Conservation (phyloP, 2,797 vertebrate genomes). For the Artibeus lituratus region DNA sequence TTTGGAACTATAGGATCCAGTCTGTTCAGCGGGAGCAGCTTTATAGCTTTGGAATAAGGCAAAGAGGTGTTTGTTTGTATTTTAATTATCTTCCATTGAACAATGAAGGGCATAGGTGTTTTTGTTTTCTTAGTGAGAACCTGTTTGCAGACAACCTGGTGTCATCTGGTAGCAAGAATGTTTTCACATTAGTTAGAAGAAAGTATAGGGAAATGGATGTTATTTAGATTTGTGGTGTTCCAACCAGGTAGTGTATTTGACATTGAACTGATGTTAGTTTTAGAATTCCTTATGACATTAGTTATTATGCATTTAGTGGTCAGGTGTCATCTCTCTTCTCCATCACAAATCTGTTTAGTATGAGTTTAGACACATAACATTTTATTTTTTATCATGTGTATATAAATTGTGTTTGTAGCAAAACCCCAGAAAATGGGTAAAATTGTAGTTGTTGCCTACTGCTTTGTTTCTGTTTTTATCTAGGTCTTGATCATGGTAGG, state of each 20-base stretch:
- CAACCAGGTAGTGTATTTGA: not conserved
- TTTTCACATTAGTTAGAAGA: slow-evolving; percentile 36
- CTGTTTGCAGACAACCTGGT: not conserved
- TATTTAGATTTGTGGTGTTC: not conserved
- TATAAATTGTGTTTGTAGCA: slow-evolving; percentile 30
- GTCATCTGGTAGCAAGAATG: not conserved
- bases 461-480: not conserved
- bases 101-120: not conserved
- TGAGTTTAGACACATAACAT: slow-evolving; percentile 14
- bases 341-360: not conserved
- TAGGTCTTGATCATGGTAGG: not conserved
- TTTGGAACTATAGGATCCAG: not conserved
- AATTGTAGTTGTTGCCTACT: not conserved
- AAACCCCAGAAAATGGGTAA: not conserved
- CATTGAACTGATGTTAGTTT: slow-evolving; percentile 7
- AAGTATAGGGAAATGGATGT: slow-evolving; percentile 13
- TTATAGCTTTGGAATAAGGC: slow-evolving; percentile 16
- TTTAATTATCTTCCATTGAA: not conserved
- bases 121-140: slow-evolving; percentile 8
- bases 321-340: not conserved
- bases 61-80: not conserved
- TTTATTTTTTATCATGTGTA: slow-evolving; percentile 5
- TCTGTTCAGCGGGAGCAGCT: not conserved
- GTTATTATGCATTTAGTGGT: not conserved
- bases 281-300: not conserved